These are phyloP conservation scores for Halictus ligatus DNA, from an alignment of 2,888 invertebrate genomes.

Conservation along the genomic window DNA sequence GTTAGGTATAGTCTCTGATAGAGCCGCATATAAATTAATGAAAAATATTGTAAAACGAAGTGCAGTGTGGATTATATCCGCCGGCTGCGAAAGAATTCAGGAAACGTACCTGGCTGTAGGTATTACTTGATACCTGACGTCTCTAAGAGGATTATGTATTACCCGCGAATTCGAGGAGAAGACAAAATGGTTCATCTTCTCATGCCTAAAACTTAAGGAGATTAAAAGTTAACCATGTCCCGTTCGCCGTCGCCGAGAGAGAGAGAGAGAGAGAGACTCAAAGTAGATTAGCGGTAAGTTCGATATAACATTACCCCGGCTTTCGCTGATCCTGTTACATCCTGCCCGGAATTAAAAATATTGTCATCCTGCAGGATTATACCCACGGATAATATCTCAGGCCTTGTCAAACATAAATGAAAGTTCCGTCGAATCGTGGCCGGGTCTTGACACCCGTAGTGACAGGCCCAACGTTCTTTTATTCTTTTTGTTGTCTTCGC, in stretches of 20 bases:
- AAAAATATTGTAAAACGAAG: background rate
- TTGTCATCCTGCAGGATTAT: conserved; percentile 81
- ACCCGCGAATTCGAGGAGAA: conserved; percentile 72
- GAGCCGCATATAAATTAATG: background rate
- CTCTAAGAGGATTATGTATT: conserved; percentile 78
- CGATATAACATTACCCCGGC: conserved; percentile 81
- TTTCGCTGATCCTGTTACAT: conserved; percentile 81
- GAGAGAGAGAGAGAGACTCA: conserved; percentile 60
- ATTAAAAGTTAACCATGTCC: conserved; percentile 79
- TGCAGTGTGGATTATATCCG: background rate
- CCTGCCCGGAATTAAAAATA: conserved; percentile 82
- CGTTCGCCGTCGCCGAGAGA: conserved; percentile 60
- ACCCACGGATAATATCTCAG: conserved; percentile 77
- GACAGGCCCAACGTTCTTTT: conserved; percentile 39
- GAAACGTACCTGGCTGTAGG: conserved; percentile 41
- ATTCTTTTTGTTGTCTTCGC: background rate
- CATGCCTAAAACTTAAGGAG: conserved; percentile 79
- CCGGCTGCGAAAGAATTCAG: conserved; percentile 28
- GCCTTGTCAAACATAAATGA: conserved; percentile 78
- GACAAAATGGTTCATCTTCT: conserved; percentile 76
- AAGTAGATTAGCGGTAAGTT: conserved; percentile 79
- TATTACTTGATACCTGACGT: conserved; percentile 73
- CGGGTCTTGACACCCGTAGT: conserved; percentile 50
- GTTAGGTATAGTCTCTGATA: too few relatives aligned
- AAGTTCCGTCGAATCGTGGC: conserved; percentile 71